Evolutionary conservation across 2,797 vertebrate species (phyloP).

Genomic region (Huso huso): DNA sequence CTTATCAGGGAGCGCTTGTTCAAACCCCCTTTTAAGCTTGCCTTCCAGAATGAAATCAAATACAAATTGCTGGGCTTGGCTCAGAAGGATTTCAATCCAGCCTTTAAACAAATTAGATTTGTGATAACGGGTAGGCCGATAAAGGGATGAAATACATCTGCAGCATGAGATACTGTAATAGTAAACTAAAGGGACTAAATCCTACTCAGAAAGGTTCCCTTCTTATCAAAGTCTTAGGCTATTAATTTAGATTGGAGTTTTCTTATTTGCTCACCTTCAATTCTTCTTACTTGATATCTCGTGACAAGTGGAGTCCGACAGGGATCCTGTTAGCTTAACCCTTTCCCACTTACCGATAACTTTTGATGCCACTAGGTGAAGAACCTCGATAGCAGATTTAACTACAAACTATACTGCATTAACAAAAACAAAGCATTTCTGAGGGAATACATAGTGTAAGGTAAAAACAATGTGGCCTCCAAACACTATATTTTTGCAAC

Average conservation of each 20-base stretch:
- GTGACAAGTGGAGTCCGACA: neutral
- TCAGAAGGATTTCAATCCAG: neutral
- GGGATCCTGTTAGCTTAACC: neutral
- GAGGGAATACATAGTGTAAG: too few species aligned
- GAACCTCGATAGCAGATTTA: too few species aligned
- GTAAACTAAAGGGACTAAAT: neutral
- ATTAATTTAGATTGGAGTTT: neutral
- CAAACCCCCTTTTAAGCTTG: neutral
- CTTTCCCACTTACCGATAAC: neutral
- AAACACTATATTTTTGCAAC: too few species aligned
- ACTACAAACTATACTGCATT: too few species aligned
- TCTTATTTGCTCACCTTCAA: neutral
- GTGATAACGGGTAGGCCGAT: neutral
- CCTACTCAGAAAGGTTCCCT: neutral
- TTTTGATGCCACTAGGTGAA: neutral
- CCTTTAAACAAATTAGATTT: slow-evolving; percentile 1
- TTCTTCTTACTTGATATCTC: neutral
- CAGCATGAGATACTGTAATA: neutral
- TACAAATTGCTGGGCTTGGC: neutral
- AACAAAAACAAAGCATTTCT: too few species aligned
- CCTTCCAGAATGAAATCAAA: neutral
- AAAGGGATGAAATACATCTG: slow-evolving; percentile 3
- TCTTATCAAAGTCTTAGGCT: neutral
- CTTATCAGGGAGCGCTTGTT: neutral
- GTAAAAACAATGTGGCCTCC: too few species aligned